These are phyloP conservation scores for Spodoptera littoralis DNA, from an alignment of 2,888 invertebrate genomes.

Conservation along the genomic window DNA sequence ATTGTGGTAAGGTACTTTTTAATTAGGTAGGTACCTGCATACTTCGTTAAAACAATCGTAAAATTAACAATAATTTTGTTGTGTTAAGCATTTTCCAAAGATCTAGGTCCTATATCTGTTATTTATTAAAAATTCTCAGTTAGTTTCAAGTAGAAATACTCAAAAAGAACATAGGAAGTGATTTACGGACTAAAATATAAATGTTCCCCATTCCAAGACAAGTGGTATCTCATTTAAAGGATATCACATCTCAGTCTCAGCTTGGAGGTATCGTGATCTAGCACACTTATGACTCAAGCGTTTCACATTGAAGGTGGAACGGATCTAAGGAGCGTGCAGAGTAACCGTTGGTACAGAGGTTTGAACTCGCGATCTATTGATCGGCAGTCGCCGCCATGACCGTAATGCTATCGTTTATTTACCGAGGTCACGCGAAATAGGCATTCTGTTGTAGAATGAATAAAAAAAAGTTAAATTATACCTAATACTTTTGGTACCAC, in stretches of 20 bases:
- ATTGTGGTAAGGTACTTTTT: too few relatives aligned
- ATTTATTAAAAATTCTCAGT: too few relatives aligned
- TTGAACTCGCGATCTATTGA: constrained; percentile 40
- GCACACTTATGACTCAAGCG: constrained; percentile 89
- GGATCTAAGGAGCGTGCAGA: constrained; percentile 87
- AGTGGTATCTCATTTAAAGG: constrained; percentile 59
- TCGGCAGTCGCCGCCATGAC: constrained; percentile 31
- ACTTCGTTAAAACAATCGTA: too few relatives aligned
- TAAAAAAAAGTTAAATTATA: too few relatives aligned
- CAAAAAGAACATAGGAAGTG: background rate
- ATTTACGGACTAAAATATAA: constrained; percentile 21
- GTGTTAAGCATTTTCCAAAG: too few relatives aligned
- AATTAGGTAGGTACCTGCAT: too few relatives aligned
- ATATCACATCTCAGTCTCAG: constrained; percentile 76
- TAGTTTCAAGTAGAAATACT: too few relatives aligned
- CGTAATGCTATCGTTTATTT: constrained; percentile 2
- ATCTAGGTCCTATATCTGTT: too few relatives aligned
- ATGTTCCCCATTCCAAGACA: constrained; percentile 84
- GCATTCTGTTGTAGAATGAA: background rate
- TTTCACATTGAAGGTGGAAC: constrained; percentile 83
- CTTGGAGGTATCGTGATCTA: constrained; percentile 82
- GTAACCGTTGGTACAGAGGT: constrained; percentile 9
- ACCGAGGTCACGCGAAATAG: constrained; percentile 7
- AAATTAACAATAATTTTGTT: too few relatives aligned
- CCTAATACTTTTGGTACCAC: too few relatives aligned